Conservation (phyloP, 2,113 vertebrate genomes). For the Cinclus cinclus region DNA sequence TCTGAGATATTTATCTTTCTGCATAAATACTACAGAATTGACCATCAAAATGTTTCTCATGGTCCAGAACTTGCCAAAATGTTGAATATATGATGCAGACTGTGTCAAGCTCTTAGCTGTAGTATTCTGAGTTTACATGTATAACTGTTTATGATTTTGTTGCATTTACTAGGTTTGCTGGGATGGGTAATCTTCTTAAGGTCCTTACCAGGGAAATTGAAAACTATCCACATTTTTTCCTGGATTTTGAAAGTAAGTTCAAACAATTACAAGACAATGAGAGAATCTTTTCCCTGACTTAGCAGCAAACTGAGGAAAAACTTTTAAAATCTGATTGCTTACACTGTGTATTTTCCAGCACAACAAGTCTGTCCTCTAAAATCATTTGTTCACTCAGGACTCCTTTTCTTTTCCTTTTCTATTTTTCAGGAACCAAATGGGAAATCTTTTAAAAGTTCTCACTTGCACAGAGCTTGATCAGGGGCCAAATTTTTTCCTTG, state of each 20-base stretch:
- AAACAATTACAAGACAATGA: constrained; percentile 41
- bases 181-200: constrained; percentile 99
- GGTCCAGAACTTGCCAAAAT: constrained; percentile 3
- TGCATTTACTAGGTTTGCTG: constrained; percentile 93
- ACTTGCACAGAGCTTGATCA: constrained; percentile 93
- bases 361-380: constrained; percentile 24
- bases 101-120: constrained; percentile 29
- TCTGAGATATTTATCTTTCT: neutral
- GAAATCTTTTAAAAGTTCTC: constrained; percentile 90
- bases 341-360: constrained; percentile 38
- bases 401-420: constrained; percentile 70
- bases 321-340: constrained; percentile 16
- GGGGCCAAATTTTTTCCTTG: constrained; percentile 94
- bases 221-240: constrained; percentile 99
- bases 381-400: constrained; percentile 49
- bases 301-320: constrained; percentile 50
- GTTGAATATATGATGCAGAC: constrained; percentile 4
- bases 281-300: constrained; percentile 49
- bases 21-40: neutral
- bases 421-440: constrained; percentile 88
- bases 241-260: constrained; percentile 99
- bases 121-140: neutral
- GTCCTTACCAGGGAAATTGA: constrained; percentile 99
- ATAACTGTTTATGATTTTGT: constrained; percentile 73
- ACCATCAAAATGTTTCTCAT: neutral